These are phyloP conservation scores for Sebastes paucispinis DNA, from an alignment of 2,797 vertebrate genomes.

Conservation along the genomic window DNA sequence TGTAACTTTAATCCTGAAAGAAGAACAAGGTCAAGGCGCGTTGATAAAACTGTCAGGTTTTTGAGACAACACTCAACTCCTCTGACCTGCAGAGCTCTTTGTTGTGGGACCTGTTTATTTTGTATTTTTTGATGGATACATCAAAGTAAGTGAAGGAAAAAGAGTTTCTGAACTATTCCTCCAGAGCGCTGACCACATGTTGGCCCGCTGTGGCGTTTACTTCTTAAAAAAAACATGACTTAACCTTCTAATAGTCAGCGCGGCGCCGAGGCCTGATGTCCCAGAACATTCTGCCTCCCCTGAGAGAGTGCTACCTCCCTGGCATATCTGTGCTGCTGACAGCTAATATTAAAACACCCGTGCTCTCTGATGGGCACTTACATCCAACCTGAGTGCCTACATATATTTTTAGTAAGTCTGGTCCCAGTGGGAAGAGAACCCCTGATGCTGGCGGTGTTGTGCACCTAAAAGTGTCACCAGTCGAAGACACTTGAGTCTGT, in stretches of 20 bases:
- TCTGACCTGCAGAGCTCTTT: background rate
- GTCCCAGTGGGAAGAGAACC: background rate
- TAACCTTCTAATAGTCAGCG: slow-evolving; percentile 39
- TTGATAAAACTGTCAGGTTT: slow-evolving; percentile 18
- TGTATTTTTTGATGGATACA: background rate
- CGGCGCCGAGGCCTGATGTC: slow-evolving; percentile 28
- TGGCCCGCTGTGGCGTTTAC: slow-evolving; percentile 14
- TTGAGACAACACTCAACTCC: background rate
- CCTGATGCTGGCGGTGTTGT: background rate
- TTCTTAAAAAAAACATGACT: background rate
- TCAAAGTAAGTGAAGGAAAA: slow-evolving; percentile 13
- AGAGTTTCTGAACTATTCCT: slow-evolving; percentile 7
- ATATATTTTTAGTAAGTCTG: slow-evolving; percentile 23
- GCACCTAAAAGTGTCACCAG: background rate
- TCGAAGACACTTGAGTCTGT: background rate
- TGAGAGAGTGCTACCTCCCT: slow-evolving; percentile 11
- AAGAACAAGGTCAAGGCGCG: background rate
- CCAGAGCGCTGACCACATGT: slow-evolving; percentile 7
- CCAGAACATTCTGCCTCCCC: slow-evolving; percentile 52
- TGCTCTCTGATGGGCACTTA: slow-evolving; percentile 12
- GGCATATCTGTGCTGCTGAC: slow-evolving; percentile 23
- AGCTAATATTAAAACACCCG: slow-evolving; percentile 45
- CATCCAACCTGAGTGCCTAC: background rate
- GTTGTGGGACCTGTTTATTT: background rate
- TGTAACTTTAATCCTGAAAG: background rate